These are phyloP conservation scores for Meloidogyne hapla DNA, from an alignment of 1,140 invertebrate species.

Conservation along the genomic window DNA sequence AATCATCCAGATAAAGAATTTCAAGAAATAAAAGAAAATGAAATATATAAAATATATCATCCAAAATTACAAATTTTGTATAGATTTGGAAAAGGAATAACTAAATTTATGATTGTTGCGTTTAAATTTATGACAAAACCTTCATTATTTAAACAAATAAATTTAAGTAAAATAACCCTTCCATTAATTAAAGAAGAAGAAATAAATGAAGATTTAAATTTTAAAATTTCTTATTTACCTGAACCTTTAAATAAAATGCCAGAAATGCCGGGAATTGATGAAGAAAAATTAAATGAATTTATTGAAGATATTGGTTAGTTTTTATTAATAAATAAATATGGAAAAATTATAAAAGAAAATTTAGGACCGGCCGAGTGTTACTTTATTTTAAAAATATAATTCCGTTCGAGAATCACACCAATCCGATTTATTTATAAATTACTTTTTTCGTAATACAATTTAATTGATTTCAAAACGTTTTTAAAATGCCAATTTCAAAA, in stretches of 20 bases:
- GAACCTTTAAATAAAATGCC: not conserved
- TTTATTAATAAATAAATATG: not conserved
- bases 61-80: not conserved
- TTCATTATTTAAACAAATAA: constrained; percentile 1
- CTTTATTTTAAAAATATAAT: too few relatives aligned
- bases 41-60: constrained; percentile 3
- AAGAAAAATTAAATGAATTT: constrained; percentile 2
- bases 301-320: not conserved
- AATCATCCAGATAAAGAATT: not conserved
- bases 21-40: not conserved
- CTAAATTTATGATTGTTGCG: not conserved
- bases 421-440: too few relatives aligned
- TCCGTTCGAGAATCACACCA: too few relatives aligned
- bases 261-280: not conserved
- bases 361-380: too few relatives aligned
- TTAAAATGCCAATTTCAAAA: too few relatives aligned
- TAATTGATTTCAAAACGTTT: too few relatives aligned
- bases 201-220: not conserved
- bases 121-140: not conserved
- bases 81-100: not conserved
- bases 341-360: too few relatives aligned
- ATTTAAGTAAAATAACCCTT: not conserved
- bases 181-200: not conserved
- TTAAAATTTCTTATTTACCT: not conserved
- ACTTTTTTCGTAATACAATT: too few relatives aligned